Evolutionary conservation across 1,140 invertebrate genomes (phyloP), one percentile per base, ranked within the genome.

Genomic region (Lysiphlebus fabarum): DNA sequence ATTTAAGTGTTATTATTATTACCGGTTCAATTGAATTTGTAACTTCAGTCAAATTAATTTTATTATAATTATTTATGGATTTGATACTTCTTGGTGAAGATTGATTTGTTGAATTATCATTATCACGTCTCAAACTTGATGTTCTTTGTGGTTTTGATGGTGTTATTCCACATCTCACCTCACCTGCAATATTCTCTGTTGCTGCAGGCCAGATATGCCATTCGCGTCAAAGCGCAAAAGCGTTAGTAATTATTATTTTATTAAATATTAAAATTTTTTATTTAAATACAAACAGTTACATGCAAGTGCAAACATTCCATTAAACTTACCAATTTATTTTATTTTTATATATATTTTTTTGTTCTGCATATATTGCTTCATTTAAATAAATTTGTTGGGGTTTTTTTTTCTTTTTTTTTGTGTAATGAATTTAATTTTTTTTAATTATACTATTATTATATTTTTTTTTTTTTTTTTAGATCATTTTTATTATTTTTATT

Each of bases 61-160:
- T 63, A 40, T 75, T 73, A 59, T 77, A 78, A 62, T 76, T 69
- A 47, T 66, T 69, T 47, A 62, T 65, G 59, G 37, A 41, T 37
- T 33, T 36, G 9, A 51, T 38, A 36, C 38, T 36, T 36, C 49
- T 51, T 37, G 49, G 49, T 26, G 67, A 58, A 6, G 61, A 62
- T 56, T 77, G 74, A 72, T 91, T 89, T 67, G 89, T 81, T 86
- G 91, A 48, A 6, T 17, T 45, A 12, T 58, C 45, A 58, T 17
- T 41, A 37, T 51, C 56, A 43, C 56, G 38, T 42, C 48, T 38
- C 8, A 58, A 89, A 71, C 90, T 91, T 7, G 89, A 88, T 14
- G 89, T 91, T 63, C 90, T 81, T 71, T 91, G 88, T 7, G 90
- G 90, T 76, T 92, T 92, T 8, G 87, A 88, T 5, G 83, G 83